Conservation (phyloP, 2,113 vertebrate genomes). For the human region DNA sequence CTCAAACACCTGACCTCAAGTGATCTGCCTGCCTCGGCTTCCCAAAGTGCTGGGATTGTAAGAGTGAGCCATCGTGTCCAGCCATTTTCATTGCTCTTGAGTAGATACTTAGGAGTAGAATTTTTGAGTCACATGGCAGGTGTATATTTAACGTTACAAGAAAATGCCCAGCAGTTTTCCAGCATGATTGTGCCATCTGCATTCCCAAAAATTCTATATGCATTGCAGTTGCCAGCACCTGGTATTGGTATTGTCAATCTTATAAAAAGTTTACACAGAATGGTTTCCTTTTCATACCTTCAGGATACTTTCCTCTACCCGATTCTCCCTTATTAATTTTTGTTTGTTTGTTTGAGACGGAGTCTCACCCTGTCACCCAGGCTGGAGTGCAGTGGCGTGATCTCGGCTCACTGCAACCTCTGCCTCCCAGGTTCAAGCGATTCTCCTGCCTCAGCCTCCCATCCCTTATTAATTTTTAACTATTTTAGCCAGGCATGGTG, state of each 20-base stretch:
- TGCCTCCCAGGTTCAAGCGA: too few species aligned
- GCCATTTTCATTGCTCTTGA: background rate
- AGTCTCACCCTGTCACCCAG: too few species aligned
- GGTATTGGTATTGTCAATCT: background rate
- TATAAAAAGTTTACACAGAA: background rate
- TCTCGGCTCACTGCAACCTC: too few species aligned
- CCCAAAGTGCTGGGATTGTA: too few species aligned
- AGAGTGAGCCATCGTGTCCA: too few species aligned
- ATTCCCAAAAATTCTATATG: background rate
- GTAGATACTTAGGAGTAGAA: background rate
- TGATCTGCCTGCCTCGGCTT: too few species aligned
- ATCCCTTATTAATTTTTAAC: too few species aligned
- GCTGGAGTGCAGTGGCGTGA: too few species aligned
- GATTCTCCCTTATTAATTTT: background rate
- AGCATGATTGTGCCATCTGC: background rate
- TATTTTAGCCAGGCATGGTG: too few species aligned
- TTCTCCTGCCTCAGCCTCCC: too few species aligned
- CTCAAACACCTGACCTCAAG: too few species aligned
- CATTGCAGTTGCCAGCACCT: background rate
- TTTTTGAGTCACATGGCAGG: background rate
- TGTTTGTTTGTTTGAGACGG: too few species aligned
- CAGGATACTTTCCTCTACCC: background rate
- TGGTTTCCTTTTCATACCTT: background rate
- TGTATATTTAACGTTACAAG: background rate
- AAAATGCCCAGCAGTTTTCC: background rate